Conservation (phyloP, 2,888 invertebrate species). For the Athalia circularis region DNA sequence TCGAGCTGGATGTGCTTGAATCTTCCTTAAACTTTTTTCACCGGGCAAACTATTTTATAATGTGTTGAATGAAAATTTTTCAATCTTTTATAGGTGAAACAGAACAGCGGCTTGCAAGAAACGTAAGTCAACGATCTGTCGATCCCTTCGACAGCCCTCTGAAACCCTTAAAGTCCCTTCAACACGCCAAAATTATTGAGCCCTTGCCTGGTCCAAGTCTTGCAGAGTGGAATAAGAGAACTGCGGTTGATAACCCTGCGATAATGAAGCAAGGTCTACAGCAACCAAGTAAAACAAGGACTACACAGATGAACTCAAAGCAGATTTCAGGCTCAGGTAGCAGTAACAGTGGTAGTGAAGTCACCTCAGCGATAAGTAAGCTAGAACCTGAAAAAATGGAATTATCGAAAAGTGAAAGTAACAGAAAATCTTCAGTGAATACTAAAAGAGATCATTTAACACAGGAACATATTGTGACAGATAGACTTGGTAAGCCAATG, state of each 20-base stretch:
- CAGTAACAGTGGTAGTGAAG: too few relatives aligned
- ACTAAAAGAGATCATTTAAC: conserved; percentile 53
- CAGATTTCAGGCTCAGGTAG: conserved; percentile 47
- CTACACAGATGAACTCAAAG: conserved; percentile 53
- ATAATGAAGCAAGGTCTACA: conserved; percentile 50
- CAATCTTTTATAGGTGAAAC: conserved; percentile 7
- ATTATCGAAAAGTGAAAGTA: conserved; percentile 50
- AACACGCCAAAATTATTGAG: conserved; percentile 66
- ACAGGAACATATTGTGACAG: conserved; percentile 64
- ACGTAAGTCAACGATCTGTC: conserved; percentile 46
- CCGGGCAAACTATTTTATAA: too few relatives aligned
- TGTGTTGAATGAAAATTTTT: neutral
- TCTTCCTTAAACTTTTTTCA: too few relatives aligned
- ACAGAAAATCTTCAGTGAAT: conserved; percentile 51
- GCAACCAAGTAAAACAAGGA: conserved; percentile 27
- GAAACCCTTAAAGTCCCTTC: conserved; percentile 56
- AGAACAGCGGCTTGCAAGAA: neutral
- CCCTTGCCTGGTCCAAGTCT: conserved; percentile 68
- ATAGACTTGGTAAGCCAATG: conserved; percentile 68
- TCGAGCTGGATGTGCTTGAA: too few relatives aligned
- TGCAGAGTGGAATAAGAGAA: conserved; percentile 64
- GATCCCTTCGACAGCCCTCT: conserved; percentile 50
- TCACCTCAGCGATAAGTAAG: neutral
- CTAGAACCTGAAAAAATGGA: conserved; percentile 52
- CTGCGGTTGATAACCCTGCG: conserved; percentile 54